Evolutionary conservation across 2,888 invertebrate genomes (phyloP).

Genomic region (Unio delphinus): DNA sequence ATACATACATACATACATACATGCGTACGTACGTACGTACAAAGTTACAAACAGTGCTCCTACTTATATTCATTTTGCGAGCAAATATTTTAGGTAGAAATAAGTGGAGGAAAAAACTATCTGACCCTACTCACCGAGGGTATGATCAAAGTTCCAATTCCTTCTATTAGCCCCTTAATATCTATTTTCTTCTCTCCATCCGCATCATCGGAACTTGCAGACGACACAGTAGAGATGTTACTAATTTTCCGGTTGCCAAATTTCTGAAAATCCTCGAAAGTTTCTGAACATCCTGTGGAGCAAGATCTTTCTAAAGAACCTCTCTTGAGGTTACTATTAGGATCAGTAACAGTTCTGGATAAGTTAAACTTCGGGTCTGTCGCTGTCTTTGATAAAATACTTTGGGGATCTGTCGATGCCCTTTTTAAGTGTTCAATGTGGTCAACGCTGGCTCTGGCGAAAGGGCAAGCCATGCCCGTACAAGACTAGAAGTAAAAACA

Average conservation of each 20-base stretch:
- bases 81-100: background rate
- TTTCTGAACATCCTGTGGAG: constrained; percentile 12
- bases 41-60: too few species aligned
- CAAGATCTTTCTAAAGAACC: background rate
- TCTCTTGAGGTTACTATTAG: too few species aligned
- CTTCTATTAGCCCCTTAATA: constrained; percentile 54
- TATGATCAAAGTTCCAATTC: constrained; percentile 59
- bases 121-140: constrained; percentile 52
- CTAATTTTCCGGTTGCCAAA: constrained; percentile 45
- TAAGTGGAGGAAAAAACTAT: background rate
- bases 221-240: constrained; percentile 53
- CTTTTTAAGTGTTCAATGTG: too few species aligned
- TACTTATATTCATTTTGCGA: background rate
- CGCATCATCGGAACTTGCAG: constrained; percentile 50
- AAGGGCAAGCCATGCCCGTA: too few species aligned
- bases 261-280: constrained; percentile 10
- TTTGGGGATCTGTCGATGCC: too few species aligned
- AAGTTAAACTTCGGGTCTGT: too few species aligned
- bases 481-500: too few species aligned
- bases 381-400: too few species aligned
- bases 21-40: too few species aligned
- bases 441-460: too few species aligned
- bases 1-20: too few species aligned
- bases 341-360: too few species aligned
- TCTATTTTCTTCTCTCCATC: constrained; percentile 53